Evolutionary conservation across 1,140 invertebrate species (phyloP), one percentile per base, ranked within the genome.

Genomic region (Eupristina koningsbergeri): DNA sequence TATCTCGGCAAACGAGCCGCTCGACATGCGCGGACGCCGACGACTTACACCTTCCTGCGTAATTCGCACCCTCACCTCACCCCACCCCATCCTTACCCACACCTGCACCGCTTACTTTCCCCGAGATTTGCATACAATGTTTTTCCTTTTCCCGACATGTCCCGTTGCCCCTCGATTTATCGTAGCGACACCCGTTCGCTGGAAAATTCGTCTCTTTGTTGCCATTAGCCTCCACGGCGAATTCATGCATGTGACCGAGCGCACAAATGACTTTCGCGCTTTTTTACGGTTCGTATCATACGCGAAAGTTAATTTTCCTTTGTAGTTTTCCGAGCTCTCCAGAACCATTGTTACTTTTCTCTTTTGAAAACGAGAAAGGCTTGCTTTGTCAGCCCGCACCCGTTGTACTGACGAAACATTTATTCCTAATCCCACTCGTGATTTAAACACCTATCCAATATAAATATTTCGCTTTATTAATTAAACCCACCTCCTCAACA

Each of bases 121-220:
- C 36, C 3, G 7, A 6, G 9, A 71, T 80, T 80, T 71, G 19
- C 64, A 71, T 36, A 80, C 77, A 80, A 69, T 80, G 63, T 69
- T 80, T 80, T 80, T 50, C 34, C 53, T 26, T 41, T 58, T 58
- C 2, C 53, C 13, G n/a, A 9, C 17, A 7, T 45, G 41, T 5
- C 6, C 41, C 11, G 71, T n/a, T 7, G 39, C 45, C 19, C n/a
- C 69, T n/a, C 36, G 26, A 31, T 29, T 31, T 63, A 45, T 45
- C 13, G 41, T 45, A 45, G 6, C 13, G 64, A 36, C 29, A 71
- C 5, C 26, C 22, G 26, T 26, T 58, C n/a, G n/a, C 53, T 26
- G 53, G 53, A 58, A 58, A 58, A 58, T 58, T 58, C 53, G 53
- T 26, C 22, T 58, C 13, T 50, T 58, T 58, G 3, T 58, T 58